These are phyloP conservation scores for Poeciliopsis prolifica DNA, from an alignment of 2,113 vertebrate genomes.

Conservation along the genomic window DNA sequence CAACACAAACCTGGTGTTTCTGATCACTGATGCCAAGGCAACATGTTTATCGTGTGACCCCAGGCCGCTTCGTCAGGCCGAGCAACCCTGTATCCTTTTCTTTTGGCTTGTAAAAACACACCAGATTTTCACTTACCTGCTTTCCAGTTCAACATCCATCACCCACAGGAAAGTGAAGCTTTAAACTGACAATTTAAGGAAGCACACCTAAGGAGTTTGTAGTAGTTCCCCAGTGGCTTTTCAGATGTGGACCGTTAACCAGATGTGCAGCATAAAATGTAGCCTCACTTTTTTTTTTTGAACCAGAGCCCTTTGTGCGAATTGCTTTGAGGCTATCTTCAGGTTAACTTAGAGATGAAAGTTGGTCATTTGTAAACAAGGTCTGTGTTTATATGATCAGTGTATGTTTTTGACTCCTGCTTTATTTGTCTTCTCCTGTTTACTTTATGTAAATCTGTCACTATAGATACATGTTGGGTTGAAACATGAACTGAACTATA, in stretches of 20 bases:
- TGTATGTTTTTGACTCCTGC: constrained; percentile 51
- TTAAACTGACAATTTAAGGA: constrained; percentile 56
- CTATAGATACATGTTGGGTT: too few relatives aligned
- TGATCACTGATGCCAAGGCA: constrained; percentile 92
- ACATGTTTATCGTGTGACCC: constrained; percentile 93
- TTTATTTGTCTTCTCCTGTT: background rate
- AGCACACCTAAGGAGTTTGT: constrained; percentile 53
- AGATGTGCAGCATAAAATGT: constrained; percentile 62
- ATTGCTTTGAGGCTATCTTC: constrained; percentile 47
- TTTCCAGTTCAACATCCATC: constrained; percentile 55
- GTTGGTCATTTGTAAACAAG: constrained; percentile 13
- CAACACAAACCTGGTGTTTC: constrained; percentile 95
- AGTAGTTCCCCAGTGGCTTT: constrained; percentile 53
- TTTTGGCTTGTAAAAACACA: constrained; percentile 50
- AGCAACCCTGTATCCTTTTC: constrained; percentile 97
- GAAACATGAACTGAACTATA: too few relatives aligned
- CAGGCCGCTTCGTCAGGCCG: constrained; percentile 90
- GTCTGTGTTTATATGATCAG: background rate
- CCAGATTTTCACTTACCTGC: constrained; percentile 32
- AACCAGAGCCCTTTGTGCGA: constrained; percentile 52
- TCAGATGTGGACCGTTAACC: constrained; percentile 65
- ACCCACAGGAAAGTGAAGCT: constrained; percentile 42
- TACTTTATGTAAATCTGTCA: too few relatives aligned
- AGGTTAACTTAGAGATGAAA: constrained; percentile 53
- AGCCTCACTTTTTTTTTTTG: constrained; percentile 52